Base-by-base conservation (phyloP, 2,888 invertebrate genomes). In the Drosophila melanosoma region DNA sequence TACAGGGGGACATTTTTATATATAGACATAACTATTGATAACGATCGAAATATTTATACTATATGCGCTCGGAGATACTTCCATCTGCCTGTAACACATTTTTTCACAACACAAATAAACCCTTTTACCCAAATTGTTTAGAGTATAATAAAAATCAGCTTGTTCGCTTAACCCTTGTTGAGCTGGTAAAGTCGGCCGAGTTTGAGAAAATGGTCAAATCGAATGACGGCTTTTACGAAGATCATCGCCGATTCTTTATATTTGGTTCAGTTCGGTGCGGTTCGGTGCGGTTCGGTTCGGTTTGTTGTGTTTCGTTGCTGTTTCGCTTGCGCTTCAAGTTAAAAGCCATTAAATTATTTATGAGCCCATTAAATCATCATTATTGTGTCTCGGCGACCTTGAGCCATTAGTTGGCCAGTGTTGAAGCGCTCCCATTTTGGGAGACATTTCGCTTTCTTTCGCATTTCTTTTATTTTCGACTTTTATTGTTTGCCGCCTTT, bases 281-380 rank as follows among this genome's bases (percentile, higher is more conserved):
- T 57, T 40, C 29, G n/a, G n/a, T 20, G n/a, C 38, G 36, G 56
- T 49, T 23, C 8, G 26, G 15, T 36, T 76, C 12, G 15, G 42
- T 17, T 48, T 54, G 38, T 45, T 74, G 35, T 51, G 45, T 15
- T 45, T 23, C 26, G 17, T 57, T 62, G 59, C 45, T 59, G 48
- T 54, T 60, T n/a, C 40, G 33, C 26, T 57, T 52, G 33, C 38
- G 62, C 62, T 63, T 76, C 78, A 84, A 90, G 91, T 89, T 91
- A 75, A 87, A 82, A 84, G 85, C 74, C 91, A 92, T 92, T 91
- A 92, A 93, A 90, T 86, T 91, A 91, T 92, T 92, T 92, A 92
- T 91, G 91, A 83, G 82, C 79, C 87, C 89, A 93, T 92, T 92
- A 92, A 92, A 93, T 93, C 92, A 92, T 92, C 91, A 92, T 92